Conservation (phyloP, 1,140 invertebrate genomes). For the Portunus trituberculatus region DNA sequence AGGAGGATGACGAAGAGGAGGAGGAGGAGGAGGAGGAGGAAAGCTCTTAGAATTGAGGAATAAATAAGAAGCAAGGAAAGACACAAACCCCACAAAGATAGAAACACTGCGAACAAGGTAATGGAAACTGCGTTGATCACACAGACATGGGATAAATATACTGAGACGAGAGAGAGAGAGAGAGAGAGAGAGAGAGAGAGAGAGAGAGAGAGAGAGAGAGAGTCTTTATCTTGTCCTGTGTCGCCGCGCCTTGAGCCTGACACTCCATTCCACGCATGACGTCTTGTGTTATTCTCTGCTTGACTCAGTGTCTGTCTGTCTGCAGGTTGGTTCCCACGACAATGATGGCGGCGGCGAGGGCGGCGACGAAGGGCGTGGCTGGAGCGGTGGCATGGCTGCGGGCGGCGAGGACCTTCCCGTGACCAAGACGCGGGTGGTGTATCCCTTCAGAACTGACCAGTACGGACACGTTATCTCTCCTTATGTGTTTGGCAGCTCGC, state of each 20-base stretch:
- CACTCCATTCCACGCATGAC: not conserved
- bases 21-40: not conserved
- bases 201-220: not conserved
- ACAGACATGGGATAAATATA: not conserved
- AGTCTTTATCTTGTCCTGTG: not conserved
- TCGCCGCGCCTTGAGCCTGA: not conserved
- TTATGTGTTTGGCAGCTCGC: not conserved
- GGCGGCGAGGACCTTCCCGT: not conserved
- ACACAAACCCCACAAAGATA: too few relatives aligned
- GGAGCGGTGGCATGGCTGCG: not conserved
- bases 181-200: not conserved
- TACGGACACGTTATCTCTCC: constrained; percentile 56
- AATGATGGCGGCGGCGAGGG: not conserved
- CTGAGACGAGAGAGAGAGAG: not conserved
- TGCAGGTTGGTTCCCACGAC: not conserved
- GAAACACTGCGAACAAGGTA: too few relatives aligned
- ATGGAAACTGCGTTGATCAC: too few relatives aligned
- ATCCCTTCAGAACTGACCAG: constrained; percentile 54
- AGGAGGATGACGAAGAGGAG: too few relatives aligned
- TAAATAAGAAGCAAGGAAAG: not conserved
- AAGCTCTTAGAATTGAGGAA: not conserved
- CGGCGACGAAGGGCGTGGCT: constrained; percentile 25
- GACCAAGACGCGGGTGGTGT: constrained; percentile 52
- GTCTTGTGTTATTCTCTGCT: not conserved
- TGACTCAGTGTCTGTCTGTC: not conserved